Base-by-base conservation (phyloP, 2,888 invertebrate genomes). In the Tenthredo scrophulariae region DNA sequence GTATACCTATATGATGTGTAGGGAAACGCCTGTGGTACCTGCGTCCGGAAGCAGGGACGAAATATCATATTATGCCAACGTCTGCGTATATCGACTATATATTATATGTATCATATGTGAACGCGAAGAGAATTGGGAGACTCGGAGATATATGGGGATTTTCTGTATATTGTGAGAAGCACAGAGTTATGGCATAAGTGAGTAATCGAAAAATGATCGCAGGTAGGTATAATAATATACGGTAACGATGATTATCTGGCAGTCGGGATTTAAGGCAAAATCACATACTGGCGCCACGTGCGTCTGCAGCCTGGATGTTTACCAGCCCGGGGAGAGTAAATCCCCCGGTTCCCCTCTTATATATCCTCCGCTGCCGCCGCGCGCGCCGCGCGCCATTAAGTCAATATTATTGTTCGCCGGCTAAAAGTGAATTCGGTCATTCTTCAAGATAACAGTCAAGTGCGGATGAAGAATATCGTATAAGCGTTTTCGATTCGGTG, bases 331-430 rank as follows among this genome's bases (percentile, higher is more conserved):
- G 88, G 89, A 91, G 89, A 91, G 88, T 89, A 88, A 91, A 92
- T 92, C 91, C 77, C 62, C 83, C 46, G 46, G 70, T 29, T 22
- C 43, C 26, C 22, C 58, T 62, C 40, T 13, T 50, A 29, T 54
- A 33, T n/a, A 54, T 54, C 77, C 77, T 13, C 29, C 83, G 18
- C 43, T 29, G 10, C 50, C 18, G 65, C 46, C 46, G n/a, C n/a
- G n/a, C n/a, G n/a, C n/a, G n/a, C 79, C 50, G 43, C 91, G 90
- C 90, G 87, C 86, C 88, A 85, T 88, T 90, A 89, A 91, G 91
- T 92, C 92, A 92, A 92, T 92, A 91, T 92, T 92, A 92, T 92
- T 92, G 91, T 92, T 91, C 90, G 88, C 87, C 86, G 88, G 90
- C 91, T 92, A 91, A 91, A 91, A 91, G 90, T 90, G 90, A 89